Base-by-base conservation (phyloP, 2,113 vertebrate genomes). In the Sterna hirundo region DNA sequence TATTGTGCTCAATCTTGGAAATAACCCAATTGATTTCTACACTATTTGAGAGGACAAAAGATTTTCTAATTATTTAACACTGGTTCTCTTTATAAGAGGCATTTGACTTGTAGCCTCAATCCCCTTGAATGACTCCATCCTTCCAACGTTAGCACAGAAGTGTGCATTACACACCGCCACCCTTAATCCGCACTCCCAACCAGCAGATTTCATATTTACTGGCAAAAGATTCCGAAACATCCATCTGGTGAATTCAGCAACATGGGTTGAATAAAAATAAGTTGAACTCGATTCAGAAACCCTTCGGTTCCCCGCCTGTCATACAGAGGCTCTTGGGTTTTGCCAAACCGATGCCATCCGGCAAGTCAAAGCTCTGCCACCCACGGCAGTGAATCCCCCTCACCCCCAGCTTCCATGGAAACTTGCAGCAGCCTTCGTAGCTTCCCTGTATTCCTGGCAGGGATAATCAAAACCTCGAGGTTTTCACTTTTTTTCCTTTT, bases 131-230 rank as follows among this genome's bases (percentile, higher is more conserved):
- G 34, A 13, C 54, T 51, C 92, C 46, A 25, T 71, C 64, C 44
- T 54, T 47, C 11, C 42, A 22, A 22, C 0, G 1, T 32, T 11
- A 47, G 65, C 69, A 20, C 6, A 2, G 27, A 38, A 52, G 17
- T 1, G 20, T 27, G 40, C 15, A 5, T 54, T 20, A 27, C 62
- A 18, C 62, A 16, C 61, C 4, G 4, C 18, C 83, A 14, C 40
- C 0, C 1, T 23, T 64, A n/a, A 42, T 9, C 62, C 0, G 0
- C 23, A 1, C 77, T 87, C 61, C 82, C 25, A 22, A 55, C 74
- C 57, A 11, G 40, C 44, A 62, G 30, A 6, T 68, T 82, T 82
- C 8, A 6, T 12, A 51, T 46, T 46, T 68, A 36, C 52, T 90
- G 71, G 47, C 10, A 44, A 30, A 51, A 57, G 71, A 68, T 20